A percentile compares a stretch with the other conserved stretches of the same genome.
phyloP scores from a whole-genome alignment of 2,888 invertebrate genomes.

The Eucera pruinosa region DNA sequence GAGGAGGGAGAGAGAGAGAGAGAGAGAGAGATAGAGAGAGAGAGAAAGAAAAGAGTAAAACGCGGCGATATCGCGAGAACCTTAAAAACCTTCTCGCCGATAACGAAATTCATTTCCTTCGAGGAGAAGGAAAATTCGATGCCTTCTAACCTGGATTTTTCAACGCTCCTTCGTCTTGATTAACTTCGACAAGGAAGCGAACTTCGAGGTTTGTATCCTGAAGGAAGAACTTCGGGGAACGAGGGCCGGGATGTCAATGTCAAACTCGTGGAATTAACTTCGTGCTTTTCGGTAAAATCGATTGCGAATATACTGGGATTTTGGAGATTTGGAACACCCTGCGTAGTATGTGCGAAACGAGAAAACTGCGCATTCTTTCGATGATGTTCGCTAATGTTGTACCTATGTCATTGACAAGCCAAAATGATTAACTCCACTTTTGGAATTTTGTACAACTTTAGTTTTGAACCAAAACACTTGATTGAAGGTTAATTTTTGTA shows the following conservation, averaged over 20 bases:
- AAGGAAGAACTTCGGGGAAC: neutral
- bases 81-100: constrained; percentile 40
- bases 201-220: constrained; percentile 2
- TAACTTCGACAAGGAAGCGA: constrained; percentile 44
- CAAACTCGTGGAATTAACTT: neutral
- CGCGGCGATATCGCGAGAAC: constrained; percentile 15
- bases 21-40: constrained; percentile 11
- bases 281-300: neutral
- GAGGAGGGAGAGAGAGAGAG: neutral
- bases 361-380: no score
- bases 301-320: no score
- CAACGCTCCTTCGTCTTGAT: constrained; percentile 48
- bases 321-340: no score
- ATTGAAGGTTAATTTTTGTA: no score
- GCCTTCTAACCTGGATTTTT: constrained; percentile 36
- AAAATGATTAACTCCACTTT: no score
- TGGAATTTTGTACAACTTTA: no score
- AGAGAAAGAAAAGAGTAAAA: neutral
- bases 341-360: no score
- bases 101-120: constrained; percentile 60
- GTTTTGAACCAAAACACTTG: no score
- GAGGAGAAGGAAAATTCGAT: constrained; percentile 17
- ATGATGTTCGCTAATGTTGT: no score
- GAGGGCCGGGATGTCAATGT: constrained; percentile 24
- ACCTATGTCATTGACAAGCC: no score